Evolutionary conservation across 2,113 vertebrate genomes (phyloP), one percentile per base, ranked within the genome.

Genomic region (Puma concolor): DNA sequence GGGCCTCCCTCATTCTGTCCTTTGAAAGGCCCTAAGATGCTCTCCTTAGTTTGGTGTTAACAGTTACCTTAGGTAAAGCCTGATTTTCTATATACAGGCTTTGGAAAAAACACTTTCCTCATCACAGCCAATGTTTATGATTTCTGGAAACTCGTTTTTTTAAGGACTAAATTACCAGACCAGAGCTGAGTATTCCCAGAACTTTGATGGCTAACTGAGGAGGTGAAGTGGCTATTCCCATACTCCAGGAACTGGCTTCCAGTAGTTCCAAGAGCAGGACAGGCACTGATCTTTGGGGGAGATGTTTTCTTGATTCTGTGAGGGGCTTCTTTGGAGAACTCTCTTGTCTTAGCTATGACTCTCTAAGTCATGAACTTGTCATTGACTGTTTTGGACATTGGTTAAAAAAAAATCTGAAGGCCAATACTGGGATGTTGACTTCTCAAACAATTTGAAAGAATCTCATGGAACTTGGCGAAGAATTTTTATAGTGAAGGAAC

Each of bases 371-470:
- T 85, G 72, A 69, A 64, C 23, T 38, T 96, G 33, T 77, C 31
- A 60, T 9, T 50, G 25, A 77, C 52, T 79, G 29, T 67, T 95
- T 31, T 84, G 71, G 80, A 87, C 50, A 81, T 13, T 63, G 36
- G 11, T 92, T 82, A 48, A 84, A 95, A 88, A 88, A 79, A 93
- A 67, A 74, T 6, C 52, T 36, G 41, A 85, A 91, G 79, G 38
- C 10, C 7, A 64, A 0, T 77, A 33, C 16, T 54, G 31, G 12
- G 15, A 67, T 83, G 5, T 60, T 93, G 52, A 72, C 63, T 83
- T 60, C 80, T 94, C 15, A 71, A 74, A 16, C 11, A 72, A 48
- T 63, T 60, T 54, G 79, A 95, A 16, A 69, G 21, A n/a, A n/a
- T 91, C 60, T 41, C 33, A 38, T 57, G 50, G 36, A 19, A 88